These are phyloP conservation scores for Galerucella calmariensis DNA, from an alignment of 2,888 invertebrate species.

Conservation along the genomic window DNA sequence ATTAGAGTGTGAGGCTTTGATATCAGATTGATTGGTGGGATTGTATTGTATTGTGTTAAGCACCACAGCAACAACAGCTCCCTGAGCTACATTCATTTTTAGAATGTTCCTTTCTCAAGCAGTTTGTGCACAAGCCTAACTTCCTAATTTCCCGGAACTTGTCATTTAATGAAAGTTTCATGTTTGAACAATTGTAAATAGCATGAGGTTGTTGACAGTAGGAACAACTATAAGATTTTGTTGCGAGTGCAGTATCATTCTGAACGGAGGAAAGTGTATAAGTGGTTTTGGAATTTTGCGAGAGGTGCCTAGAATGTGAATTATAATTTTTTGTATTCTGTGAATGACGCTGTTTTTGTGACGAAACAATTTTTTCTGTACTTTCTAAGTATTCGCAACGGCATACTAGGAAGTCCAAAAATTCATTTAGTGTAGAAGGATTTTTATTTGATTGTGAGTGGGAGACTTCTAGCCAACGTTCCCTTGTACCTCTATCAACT, in stretches of 20 bases:
- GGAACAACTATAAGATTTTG: background rate
- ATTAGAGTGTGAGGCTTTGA: background rate
- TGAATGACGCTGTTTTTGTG: background rate
- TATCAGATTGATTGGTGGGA: background rate
- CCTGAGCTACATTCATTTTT: background rate
- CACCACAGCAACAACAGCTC: background rate
- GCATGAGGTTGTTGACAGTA: background rate
- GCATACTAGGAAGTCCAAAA: conserved; percentile 3
- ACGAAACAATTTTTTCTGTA: background rate
- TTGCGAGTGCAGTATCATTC: background rate
- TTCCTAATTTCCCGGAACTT: background rate
- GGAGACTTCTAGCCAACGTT: background rate
- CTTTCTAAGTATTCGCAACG: conserved; percentile 14
- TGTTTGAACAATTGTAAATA: background rate
- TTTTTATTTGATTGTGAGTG: background rate
- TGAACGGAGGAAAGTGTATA: background rate
- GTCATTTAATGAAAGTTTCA: conserved; percentile 1
- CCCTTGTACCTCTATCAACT: background rate
- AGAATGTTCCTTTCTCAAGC: background rate
- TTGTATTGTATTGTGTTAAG: background rate
- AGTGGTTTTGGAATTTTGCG: conserved; percentile 7
- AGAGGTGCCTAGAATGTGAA: background rate
- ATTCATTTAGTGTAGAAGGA: conserved; percentile 4
- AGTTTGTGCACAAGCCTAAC: background rate
- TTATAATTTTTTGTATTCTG: background rate